Percentiles rank a stretch among this genome's conserved stretches.
Conservation (phyloP, 2,888 invertebrate genomes). For the Panopea generosa region DNA sequence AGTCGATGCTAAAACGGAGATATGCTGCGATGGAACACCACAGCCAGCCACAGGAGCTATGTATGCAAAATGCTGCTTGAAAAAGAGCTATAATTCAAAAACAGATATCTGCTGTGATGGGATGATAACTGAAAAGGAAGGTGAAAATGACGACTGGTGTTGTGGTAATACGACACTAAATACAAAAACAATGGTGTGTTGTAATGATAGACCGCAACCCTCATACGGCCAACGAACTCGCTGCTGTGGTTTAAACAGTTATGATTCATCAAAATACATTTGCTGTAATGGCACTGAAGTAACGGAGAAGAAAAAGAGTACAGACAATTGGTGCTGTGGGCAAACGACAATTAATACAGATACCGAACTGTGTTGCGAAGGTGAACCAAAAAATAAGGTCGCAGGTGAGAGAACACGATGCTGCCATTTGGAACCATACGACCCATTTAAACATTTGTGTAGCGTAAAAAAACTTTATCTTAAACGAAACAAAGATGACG, state of each 20-base stretch:
- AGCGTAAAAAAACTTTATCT: constrained; percentile 9
- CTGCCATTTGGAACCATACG: constrained; percentile 37
- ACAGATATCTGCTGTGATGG: constrained; percentile 44
- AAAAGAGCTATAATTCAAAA: constrained; percentile 34
- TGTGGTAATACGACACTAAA: constrained; percentile 50
- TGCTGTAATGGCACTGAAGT: constrained; percentile 45
- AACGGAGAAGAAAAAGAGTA: constrained; percentile 15
- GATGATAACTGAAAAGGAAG: constrained; percentile 21
- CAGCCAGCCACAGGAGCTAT: constrained; percentile 37
- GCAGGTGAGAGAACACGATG: constrained; percentile 45
- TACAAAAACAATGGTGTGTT: constrained; percentile 46
- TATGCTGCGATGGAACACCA: constrained; percentile 47
- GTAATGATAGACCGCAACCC: constrained; percentile 33
- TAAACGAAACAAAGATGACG: constrained; percentile 45
- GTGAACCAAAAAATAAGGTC: constrained; percentile 31
- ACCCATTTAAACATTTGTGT: constrained; percentile 40
- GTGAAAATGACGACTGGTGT: constrained; percentile 40
- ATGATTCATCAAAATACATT: constrained; percentile 27
- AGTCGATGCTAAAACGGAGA: constrained; percentile 32
- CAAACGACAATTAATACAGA: constrained; percentile 37
- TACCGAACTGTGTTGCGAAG: constrained; percentile 42
- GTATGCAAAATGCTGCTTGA: constrained; percentile 42
- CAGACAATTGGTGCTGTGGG: constrained; percentile 50
- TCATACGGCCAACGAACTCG: constrained; percentile 35
- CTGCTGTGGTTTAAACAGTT: constrained; percentile 46